These are phyloP conservation scores for Sinocyclocheilus anophthalmus DNA, from an alignment of 2,113 vertebrate genomes.

Conservation along the genomic window DNA sequence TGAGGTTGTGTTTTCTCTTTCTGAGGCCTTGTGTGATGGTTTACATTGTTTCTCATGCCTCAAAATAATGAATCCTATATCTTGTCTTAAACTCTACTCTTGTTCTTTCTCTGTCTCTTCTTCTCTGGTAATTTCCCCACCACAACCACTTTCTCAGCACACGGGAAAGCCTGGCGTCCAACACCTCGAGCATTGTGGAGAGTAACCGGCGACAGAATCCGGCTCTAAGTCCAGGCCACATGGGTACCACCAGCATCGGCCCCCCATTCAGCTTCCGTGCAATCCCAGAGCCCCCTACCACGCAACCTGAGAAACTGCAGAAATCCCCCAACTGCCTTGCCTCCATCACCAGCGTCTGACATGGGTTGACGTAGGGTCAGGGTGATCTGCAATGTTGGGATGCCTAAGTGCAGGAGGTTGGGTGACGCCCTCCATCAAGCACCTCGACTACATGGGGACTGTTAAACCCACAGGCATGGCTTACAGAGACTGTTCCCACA, in stretches of 20 bases:
- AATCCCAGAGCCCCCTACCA: slow-evolving; percentile 83
- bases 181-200: slow-evolving; percentile 98
- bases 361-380: slow-evolving; percentile 35
- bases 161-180: slow-evolving; percentile 98
- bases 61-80: neutral
- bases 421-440: slow-evolving; percentile 67
- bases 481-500: slow-evolving; percentile 82
- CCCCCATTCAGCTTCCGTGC: slow-evolving; percentile 92
- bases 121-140: neutral
- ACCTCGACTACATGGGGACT: slow-evolving; percentile 77
- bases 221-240: slow-evolving; percentile 91
- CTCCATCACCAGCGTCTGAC: slow-evolving; percentile 99
- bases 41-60: neutral
- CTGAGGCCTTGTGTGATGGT: neutral
- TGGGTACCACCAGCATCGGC: slow-evolving; percentile 81
- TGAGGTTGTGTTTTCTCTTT: neutral
- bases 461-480: slow-evolving; percentile 81
- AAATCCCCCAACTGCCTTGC: slow-evolving; percentile 97
- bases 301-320: slow-evolving; percentile 95
- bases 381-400: slow-evolving; percentile 45
- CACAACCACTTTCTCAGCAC: slow-evolving; percentile 76
- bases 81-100: slow-evolving; percentile 10
- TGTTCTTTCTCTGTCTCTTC: neutral
- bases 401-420: slow-evolving; percentile 31
- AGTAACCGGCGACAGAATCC: slow-evolving; percentile 97